Base-by-base conservation (phyloP, 2,888 invertebrate species). In the Amphipyra tragopoginis region DNA sequence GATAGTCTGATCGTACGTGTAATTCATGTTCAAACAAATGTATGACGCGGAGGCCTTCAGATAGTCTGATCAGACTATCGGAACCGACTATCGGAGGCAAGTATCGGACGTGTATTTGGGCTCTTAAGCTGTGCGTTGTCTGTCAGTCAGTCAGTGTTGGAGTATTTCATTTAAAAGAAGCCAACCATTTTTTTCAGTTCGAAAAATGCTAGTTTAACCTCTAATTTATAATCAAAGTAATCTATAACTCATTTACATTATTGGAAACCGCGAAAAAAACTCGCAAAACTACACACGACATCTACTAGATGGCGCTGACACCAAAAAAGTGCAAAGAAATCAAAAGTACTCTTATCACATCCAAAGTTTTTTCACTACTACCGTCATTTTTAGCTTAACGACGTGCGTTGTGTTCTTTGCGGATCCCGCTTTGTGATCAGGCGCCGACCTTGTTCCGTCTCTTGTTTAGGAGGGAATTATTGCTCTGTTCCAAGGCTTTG, bases 391-490 rank as follows among this genome's bases (percentile, higher is more conserved):
- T 14, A 48, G 34, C 47, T 14, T 21, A 21, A 14, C 45, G 58
- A 29, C 50, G 54, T 11, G 45, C 40, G 15, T 72, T 66, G 7
- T 9, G 9, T 44, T 44, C 11, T 26, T 36, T 0, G 5, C 21
- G 44, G 34, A 13, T 11, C 0, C 8, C n/a, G 39, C 65, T 42
- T 5, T 13, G 8, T 2, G 44, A 44, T 93, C 90, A 95, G 51
- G 95, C 95, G 0, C 94, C 93, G 0, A 95, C 95, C 81, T 95
- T 95, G 69, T 96, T 96, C 80, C 97, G 94, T 75, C 99, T 96
- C 90, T 99, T 99, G 88, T 97, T 98, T 39, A 99, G 93, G 57
- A 99, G 93, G 0, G 98, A 96, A 90, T 99, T 99, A 89, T 98
- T 99, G 62, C 99, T 98, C 82, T 98, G 97, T 78, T 98, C 98